Conservation (phyloP, 2,797 vertebrate species). For the Mallotus villosus region DNA sequence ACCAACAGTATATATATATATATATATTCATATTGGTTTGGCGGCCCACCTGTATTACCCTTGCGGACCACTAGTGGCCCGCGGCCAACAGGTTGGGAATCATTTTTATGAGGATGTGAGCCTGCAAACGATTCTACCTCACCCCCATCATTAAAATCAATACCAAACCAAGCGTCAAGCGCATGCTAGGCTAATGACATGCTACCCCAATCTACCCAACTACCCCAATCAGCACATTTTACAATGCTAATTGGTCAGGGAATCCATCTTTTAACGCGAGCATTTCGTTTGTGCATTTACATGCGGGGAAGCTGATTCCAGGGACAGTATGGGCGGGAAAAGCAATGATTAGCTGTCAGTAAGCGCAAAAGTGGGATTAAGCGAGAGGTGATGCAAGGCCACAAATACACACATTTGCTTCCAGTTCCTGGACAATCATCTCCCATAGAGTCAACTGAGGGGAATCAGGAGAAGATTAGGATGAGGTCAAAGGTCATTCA, state of each 20-base stretch:
- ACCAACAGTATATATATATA: too few species aligned
- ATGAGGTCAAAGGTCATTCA: constrained; percentile 79
- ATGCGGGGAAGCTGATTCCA: constrained; percentile 74
- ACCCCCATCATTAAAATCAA: constrained; percentile 25
- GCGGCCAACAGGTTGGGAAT: background rate
- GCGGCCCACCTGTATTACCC: too few species aligned
- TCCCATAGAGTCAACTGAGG: constrained; percentile 94
- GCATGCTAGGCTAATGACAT: constrained; percentile 58
- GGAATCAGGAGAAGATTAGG: constrained; percentile 89
- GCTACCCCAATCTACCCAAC: too few species aligned
- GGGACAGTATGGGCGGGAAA: constrained; percentile 37
- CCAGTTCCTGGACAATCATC: constrained; percentile 97
- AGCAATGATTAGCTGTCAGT: constrained; percentile 61
- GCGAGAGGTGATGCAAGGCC: constrained; percentile 61
- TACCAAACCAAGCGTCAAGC: constrained; percentile 37
- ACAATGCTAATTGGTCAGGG: constrained; percentile 67
- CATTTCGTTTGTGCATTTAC: constrained; percentile 56
- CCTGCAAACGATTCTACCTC: constrained; percentile 39
- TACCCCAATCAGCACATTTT: constrained; percentile 39
- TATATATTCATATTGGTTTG: too few species aligned
- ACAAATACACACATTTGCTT: constrained; percentile 99
- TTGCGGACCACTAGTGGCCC: too few species aligned
- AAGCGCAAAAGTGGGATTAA: constrained; percentile 40
- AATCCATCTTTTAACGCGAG: constrained; percentile 67
- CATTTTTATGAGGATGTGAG: constrained; percentile 22